phyloP scores from a whole-genome alignment of 2,113 vertebrate genomes.

The Gadus macrocephalus region DNA sequence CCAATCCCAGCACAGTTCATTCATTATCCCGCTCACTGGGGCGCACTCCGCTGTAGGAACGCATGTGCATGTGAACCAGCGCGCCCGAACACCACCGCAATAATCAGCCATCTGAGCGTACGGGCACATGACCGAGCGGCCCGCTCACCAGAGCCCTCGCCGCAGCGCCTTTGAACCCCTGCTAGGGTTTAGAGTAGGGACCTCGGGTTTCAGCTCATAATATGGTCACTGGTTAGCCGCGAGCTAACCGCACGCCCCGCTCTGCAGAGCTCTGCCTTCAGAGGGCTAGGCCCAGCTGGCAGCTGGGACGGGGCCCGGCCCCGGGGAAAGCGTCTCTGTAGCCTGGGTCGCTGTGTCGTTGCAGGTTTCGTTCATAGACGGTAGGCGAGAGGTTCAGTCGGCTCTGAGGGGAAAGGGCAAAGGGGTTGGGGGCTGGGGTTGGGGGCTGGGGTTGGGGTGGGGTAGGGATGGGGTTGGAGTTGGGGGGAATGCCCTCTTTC shows the following conservation, averaged over 20 bases:
- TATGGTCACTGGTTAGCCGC: conserved; percentile 78
- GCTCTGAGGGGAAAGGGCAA: no score
- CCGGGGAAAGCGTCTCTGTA: conserved; percentile 60
- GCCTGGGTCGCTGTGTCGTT: conserved; percentile 10
- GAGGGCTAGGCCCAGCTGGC: conserved; percentile 43
- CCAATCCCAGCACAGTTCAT: conserved; percentile 16
- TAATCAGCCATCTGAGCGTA: conserved; percentile 49
- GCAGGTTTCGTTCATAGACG: no score
- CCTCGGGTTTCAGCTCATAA: conserved; percentile 70
- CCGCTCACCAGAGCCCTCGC: conserved; percentile 58
- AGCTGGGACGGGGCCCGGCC: conserved; percentile 30
- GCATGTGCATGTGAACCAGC: conserved; percentile 33
- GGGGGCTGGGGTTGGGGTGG: no score
- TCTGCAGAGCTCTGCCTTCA: conserved; percentile 74
- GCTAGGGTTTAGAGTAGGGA: conserved; percentile 64
- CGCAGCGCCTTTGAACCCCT: conserved; percentile 63
- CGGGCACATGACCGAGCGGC: conserved; percentile 62
- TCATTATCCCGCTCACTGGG: conserved; percentile 5
- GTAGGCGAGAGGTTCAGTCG: no score
- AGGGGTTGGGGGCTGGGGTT: no score
- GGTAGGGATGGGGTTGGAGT: no score
- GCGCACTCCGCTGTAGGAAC: conserved; percentile 45
- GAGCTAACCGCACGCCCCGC: conserved; percentile 66
- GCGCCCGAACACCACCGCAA: conserved; percentile 49
- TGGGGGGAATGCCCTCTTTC: no score